Evolutionary conservation across 2,888 invertebrate species (phyloP).

Genomic region (Nemotelus pantherinus): DNA sequence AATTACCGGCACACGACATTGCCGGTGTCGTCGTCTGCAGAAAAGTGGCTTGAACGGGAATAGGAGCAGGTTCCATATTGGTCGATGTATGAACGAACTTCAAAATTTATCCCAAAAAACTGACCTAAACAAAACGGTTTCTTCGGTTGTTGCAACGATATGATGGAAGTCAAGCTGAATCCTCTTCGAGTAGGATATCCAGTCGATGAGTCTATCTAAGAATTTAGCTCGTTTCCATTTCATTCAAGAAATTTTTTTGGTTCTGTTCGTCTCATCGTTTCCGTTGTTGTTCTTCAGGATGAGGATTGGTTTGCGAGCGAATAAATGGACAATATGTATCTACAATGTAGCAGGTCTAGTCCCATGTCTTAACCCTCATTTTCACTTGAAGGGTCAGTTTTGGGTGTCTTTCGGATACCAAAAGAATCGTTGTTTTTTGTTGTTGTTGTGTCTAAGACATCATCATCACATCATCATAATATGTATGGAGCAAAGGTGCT

Average conservation of each 20-base stretch:
- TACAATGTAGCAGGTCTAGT: conserved; percentile 32
- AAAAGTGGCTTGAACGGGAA: neutral
- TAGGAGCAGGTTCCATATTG: conserved; percentile 1
- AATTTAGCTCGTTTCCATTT: too few species aligned
- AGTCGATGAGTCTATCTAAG: neutral
- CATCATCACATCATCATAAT: neutral
- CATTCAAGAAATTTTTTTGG: conserved; percentile 2
- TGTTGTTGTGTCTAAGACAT: too few species aligned
- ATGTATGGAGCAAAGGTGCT: conserved; percentile 26
- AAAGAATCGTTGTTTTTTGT: neutral
- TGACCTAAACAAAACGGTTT: conserved; percentile 26
- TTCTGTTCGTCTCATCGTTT: conserved; percentile 33
- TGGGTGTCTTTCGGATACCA: conserved; percentile 21
- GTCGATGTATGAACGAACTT: conserved; percentile 31
- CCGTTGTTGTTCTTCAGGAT: conserved; percentile 39
- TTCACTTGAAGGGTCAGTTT: conserved; percentile 46
- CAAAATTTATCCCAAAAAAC: conserved; percentile 39
- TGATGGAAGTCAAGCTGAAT: conserved; percentile 2
- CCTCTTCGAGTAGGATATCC: neutral
- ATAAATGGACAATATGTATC: conserved; percentile 4
- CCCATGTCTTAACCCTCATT: conserved; percentile 48
- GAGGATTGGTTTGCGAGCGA: conserved; percentile 22
- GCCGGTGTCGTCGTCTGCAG: neutral
- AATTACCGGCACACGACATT: conserved; percentile 42
- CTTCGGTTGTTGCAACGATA: neutral